Conservation (phyloP, 2,797 vertebrate species). For the Pseudomugil gertrudae region DNA sequence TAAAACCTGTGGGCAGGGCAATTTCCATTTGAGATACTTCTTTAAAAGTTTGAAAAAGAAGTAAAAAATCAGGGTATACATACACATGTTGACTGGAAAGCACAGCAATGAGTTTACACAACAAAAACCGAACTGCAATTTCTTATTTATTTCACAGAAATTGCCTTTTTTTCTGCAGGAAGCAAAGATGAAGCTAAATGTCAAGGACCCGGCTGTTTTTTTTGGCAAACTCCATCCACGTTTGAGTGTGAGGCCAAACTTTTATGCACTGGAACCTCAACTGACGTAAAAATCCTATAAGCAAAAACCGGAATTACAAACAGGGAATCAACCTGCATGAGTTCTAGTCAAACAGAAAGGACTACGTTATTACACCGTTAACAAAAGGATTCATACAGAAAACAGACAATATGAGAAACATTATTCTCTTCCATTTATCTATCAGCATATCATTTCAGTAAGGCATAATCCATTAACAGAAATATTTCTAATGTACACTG, state of each 20-base stretch:
- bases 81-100: slow-evolving; percentile 5
- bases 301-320: not conserved
- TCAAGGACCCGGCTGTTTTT: slow-evolving; percentile 20
- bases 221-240: slow-evolving; percentile 25
- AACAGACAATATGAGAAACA: slow-evolving; percentile 22
- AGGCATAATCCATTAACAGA: slow-evolving; percentile 16
- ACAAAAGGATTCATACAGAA: slow-evolving; percentile 5
- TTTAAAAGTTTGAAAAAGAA: slow-evolving; percentile 18
- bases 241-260: slow-evolving; percentile 22
- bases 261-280: slow-evolving; percentile 24
- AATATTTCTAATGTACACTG: slow-evolving; percentile 29
- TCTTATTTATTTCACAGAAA: slow-evolving; percentile 33
- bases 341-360: not conserved
- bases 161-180: slow-evolving; percentile 15
- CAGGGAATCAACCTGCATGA: not conserved
- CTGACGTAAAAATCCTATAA: not conserved
- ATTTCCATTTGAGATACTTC: slow-evolving; percentile 42
- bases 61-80: slow-evolving; percentile 8
- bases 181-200: slow-evolving; percentile 21
- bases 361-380: slow-evolving; percentile 6
- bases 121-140: slow-evolving; percentile 19
- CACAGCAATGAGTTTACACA: slow-evolving; percentile 5
- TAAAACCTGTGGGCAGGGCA: slow-evolving; percentile 68
- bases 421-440: slow-evolving; percentile 23
- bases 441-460: slow-evolving; percentile 20